These are phyloP conservation scores for Stomatorhinus ivindoensis DNA, from an alignment of 2,113 vertebrate species.

Conservation along the genomic window DNA sequence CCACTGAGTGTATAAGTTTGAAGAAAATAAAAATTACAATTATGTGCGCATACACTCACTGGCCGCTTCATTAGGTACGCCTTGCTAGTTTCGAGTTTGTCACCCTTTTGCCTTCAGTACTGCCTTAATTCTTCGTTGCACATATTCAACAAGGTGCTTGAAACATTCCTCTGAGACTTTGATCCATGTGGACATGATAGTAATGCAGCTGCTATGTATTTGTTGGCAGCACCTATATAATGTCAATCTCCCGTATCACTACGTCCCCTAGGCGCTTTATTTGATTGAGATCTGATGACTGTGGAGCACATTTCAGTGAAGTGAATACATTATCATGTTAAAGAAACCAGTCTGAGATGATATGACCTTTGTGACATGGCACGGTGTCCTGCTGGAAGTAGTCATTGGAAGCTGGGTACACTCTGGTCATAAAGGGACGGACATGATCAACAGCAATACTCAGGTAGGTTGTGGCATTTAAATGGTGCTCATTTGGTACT, in stretches of 20 bases:
- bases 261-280: background rate
- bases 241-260: background rate
- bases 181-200: background rate
- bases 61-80: background rate
- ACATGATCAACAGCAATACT: background rate
- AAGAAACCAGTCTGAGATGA: background rate
- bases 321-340: background rate
- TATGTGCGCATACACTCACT: background rate
- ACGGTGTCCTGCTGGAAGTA: background rate
- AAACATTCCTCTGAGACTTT: background rate
- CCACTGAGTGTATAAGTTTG: background rate
- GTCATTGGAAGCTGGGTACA: background rate
- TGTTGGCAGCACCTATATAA: background rate
- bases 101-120: background rate
- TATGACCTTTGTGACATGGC: background rate
- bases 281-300: background rate
- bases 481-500: background rate
- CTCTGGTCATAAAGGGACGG: background rate
- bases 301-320: background rate
- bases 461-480: background rate
- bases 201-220: background rate
- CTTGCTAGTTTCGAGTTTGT: background rate
- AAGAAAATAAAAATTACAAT: background rate
- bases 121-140: background rate
- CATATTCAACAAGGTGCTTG: background rate